Percentiles rank a stretch among this genome's conserved stretches.
These are phyloP conservation scores for Xanthorhoe designata DNA, from an alignment of 2,888 invertebrate genomes.

Conservation along the genomic window DNA sequence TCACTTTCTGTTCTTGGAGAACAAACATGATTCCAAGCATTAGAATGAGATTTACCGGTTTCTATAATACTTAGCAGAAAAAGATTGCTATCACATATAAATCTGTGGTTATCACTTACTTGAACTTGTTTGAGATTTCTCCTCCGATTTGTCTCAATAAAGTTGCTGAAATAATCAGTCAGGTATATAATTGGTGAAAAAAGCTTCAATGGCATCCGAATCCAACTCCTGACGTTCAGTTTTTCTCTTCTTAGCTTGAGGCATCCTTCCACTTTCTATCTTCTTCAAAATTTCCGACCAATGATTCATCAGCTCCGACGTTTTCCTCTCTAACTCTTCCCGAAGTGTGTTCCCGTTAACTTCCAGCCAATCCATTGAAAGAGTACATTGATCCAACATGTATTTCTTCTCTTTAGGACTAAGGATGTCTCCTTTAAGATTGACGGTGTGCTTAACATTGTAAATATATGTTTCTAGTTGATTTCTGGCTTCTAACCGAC, in stretches of 20 bases:
- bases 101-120: no score
- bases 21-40: no score
- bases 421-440: conserved; percentile 37
- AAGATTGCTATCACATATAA: no score
- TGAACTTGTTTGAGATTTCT: neutral
- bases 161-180: neutral
- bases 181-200: conserved; percentile 2
- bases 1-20: no score
- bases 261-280: conserved; percentile 49
- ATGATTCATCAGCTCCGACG: conserved; percentile 59
- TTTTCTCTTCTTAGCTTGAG: conserved; percentile 57
- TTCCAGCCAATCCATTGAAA: conserved; percentile 65
- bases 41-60: no score
- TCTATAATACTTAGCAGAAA: no score
- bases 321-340: conserved; percentile 67
- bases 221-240: conserved; percentile 44
- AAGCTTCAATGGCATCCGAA: conserved; percentile 41
- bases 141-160: no score
- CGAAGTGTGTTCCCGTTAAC: conserved; percentile 57
- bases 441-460: conserved; percentile 57
- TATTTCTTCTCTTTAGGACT: conserved; percentile 50
- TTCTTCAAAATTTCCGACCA: conserved; percentile 63
- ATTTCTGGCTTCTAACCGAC: conserved; percentile 65
- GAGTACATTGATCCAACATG: conserved; percentile 59
- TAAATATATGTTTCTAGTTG: conserved; percentile 70